Base-by-base conservation (phyloP, 1,140 invertebrate species). In the Eufriesea mexicana region DNA sequence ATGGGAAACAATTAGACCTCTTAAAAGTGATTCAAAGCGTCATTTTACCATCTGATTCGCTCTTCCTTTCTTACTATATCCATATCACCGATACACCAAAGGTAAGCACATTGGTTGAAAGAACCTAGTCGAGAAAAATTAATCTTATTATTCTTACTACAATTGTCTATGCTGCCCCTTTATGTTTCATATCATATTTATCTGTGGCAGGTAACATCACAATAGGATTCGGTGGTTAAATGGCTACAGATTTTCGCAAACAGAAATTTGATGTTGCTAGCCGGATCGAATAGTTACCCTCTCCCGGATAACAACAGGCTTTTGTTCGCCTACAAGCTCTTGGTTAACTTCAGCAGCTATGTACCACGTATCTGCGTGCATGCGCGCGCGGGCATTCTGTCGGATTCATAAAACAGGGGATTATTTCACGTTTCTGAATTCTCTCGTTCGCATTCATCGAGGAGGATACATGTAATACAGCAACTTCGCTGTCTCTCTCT, bases 281-380 rank as follows among this genome's bases (percentile, higher is more conserved):
- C 79, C 78, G 72, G 73, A 80, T 84, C 85, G 85, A 87, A 87
- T 82, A 84, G 79, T 86, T 87, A 86, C 85, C 78, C 54, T 76
- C 84, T 79, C 80, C 73, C 77, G 82, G 74, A 68, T 68, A 87
- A 87, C 85, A 87, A 87, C 77, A 68, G 54, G 86, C 86, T 86
- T 87, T 87, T 87, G 86, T 87, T 79, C 82, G 70, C 42, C 64
- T 87, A 83, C 72, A 87, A 87, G 86, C 85, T 77, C 62, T 79
- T 87, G 85, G 85, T 87, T 84, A 87, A 87, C 82, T 87, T 73
- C 70, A 74, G 35, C 28, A 47, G 35, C 18, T 70, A 28, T 67
- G 66, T 57, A 74, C 57, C 42, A 45, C 51, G 45, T 85, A 72
- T 77, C 67, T 67, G 54, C 76, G 16, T 28, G 64, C 47, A 28